Percentiles rank a stretch among this genome's conserved stretches.
These are phyloP conservation scores for Leptopilina boulardi DNA, from an alignment of 1,140 invertebrate genomes.

Conservation along the genomic window DNA sequence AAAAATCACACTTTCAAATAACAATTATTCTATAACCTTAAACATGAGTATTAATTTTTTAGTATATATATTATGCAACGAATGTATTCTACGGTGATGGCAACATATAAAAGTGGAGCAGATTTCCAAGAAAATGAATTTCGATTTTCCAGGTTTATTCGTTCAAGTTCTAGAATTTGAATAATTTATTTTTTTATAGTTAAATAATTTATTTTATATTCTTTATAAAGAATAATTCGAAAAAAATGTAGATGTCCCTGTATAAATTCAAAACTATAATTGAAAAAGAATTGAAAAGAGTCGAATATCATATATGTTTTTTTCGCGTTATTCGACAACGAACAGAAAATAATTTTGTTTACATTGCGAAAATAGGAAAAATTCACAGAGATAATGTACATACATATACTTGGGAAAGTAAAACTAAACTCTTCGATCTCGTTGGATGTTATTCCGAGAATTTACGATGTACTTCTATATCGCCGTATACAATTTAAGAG, in stretches of 20 bases:
- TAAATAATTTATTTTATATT: no score
- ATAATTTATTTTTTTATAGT: no score
- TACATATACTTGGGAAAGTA: neutral
- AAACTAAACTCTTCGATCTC: slow-evolving; percentile 5
- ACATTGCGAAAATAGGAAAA: neutral
- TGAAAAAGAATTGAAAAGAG: no score
- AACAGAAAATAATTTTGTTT: neutral
- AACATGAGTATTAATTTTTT: no score
- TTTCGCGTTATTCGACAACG: neutral
- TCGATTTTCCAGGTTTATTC: neutral
- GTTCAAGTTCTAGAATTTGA: no score
- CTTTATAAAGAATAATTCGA: no score
- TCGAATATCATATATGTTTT: neutral
- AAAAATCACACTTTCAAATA: neutral
- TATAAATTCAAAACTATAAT: no score
- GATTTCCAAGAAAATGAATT: neutral
- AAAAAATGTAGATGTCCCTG: no score
- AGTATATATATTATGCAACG: no score
- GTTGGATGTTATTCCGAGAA: neutral
- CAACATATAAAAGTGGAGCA: no score
- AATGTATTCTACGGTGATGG: no score
- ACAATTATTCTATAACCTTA: no score
- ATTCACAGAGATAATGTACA: neutral
- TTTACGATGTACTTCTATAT: slow-evolving; percentile 8
- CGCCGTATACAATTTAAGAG: neutral